Conservation (phyloP, 2,797 vertebrate genomes). For the Merluccius polli region DNA sequence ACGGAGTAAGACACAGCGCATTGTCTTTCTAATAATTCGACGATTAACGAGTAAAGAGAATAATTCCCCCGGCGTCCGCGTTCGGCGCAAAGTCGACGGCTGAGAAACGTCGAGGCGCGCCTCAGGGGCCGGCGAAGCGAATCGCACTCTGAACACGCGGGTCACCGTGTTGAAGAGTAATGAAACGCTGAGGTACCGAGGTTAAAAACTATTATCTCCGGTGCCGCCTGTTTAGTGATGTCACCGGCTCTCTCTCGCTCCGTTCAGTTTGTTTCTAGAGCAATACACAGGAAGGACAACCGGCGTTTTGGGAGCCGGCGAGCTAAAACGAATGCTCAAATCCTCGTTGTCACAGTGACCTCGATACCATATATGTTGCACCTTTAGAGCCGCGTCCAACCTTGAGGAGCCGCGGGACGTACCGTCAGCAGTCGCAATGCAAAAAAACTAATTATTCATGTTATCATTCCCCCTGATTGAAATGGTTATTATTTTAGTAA, state of each 20-base stretch:
- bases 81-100: not conserved
- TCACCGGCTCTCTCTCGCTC: not conserved
- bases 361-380: not conserved
- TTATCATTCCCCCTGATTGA: conserved; percentile 36
- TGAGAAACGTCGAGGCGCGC: not conserved
- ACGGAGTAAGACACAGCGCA: not conserved
- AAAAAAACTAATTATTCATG: conserved; percentile 31
- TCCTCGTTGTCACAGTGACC: not conserved
- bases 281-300: not conserved
- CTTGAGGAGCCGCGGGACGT: not conserved
- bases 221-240: not conserved
- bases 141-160: not conserved
- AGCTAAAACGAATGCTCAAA: not conserved
- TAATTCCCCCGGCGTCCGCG: not conserved
- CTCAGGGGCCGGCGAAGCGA: not conserved
- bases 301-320: not conserved
- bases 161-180: not conserved
- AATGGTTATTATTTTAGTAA: conserved; percentile 32
- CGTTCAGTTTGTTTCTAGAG: not conserved
- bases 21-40: not conserved
- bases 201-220: not conserved
- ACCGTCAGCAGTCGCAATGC: not conserved
- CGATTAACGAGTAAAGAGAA: not conserved
- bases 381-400: not conserved
- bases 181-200: not conserved